phyloP scores from a whole-genome alignment of 53 echinoderm and acorn worm genomes.

The Stichopus horrens region DNA sequence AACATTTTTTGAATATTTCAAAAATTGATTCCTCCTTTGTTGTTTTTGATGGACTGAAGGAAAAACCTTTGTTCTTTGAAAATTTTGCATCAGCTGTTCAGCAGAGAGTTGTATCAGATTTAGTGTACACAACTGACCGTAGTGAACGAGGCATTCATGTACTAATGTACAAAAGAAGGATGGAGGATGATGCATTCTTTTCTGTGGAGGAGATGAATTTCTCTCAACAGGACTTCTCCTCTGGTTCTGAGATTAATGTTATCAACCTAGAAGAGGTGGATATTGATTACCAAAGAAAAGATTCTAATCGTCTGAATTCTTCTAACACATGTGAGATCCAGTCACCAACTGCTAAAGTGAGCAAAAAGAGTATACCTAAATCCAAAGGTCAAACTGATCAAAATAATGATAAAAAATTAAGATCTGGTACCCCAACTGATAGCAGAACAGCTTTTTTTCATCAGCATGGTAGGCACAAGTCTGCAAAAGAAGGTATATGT shows the following conservation, averaged over 20 bases:
- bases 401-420: neutral
- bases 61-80: neutral
- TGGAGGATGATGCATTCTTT: neutral
- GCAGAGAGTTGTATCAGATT: neutral
- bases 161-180: neutral
- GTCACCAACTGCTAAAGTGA: too few relatives aligned
- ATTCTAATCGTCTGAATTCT: too few relatives aligned
- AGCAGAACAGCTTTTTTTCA: too few relatives aligned
- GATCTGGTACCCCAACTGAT: too few relatives aligned
- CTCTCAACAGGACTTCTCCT: neutral
- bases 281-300: too few relatives aligned
- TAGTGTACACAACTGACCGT: neutral
- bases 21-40: neutral
- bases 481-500: too few relatives aligned
- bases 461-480: too few relatives aligned
- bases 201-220: neutral
- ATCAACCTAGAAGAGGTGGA: too few relatives aligned
- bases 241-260: neutral
- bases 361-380: too few relatives aligned
- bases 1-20: neutral
- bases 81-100: slow-evolving; percentile 21
- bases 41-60: slow-evolving; percentile 1
- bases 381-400: neutral
- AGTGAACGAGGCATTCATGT: slow-evolving; percentile 10
- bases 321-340: too few relatives aligned